These are phyloP conservation scores for Phrynocephalus guinanensis DNA, from an alignment of 2,797 vertebrate genomes.

Conservation along the genomic window DNA sequence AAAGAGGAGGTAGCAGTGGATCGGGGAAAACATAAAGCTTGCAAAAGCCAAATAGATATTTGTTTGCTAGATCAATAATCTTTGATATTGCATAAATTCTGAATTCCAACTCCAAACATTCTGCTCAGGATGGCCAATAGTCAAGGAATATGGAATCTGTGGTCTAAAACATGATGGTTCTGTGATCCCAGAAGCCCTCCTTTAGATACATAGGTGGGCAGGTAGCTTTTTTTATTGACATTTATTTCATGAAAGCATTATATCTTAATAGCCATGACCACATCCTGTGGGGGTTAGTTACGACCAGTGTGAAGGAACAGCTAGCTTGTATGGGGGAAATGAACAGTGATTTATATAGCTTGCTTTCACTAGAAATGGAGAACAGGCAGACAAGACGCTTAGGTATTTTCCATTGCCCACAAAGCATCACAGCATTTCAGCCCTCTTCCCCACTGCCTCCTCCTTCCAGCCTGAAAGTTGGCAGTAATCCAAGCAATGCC, in stretches of 20 bases:
- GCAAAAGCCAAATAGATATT: too few species aligned
- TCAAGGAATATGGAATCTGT: too few species aligned
- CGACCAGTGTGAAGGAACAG: background rate
- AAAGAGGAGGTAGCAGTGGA: too few species aligned
- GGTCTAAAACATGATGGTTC: background rate
- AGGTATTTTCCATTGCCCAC: background rate
- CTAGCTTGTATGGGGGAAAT: background rate
- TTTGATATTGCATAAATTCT: too few species aligned
- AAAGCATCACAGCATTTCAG: background rate
- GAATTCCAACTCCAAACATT: too few species aligned
- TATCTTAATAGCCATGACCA: background rate
- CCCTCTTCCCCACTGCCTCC: background rate
- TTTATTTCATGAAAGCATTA: too few species aligned
- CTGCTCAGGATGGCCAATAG: too few species aligned
- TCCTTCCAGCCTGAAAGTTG: background rate
- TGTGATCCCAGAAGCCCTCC: background rate
- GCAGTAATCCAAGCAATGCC: conserved; percentile 16
- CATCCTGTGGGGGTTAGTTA: background rate
- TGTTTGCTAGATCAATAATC: too few species aligned
- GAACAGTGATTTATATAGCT: background rate
- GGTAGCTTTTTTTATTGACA: background rate
- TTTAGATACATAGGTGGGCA: background rate
- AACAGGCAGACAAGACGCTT: background rate
- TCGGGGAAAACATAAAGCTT: too few species aligned
- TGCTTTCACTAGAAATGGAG: background rate